Base-by-base conservation (phyloP, 2,113 vertebrate species). In the Dinomys branickii region DNA sequence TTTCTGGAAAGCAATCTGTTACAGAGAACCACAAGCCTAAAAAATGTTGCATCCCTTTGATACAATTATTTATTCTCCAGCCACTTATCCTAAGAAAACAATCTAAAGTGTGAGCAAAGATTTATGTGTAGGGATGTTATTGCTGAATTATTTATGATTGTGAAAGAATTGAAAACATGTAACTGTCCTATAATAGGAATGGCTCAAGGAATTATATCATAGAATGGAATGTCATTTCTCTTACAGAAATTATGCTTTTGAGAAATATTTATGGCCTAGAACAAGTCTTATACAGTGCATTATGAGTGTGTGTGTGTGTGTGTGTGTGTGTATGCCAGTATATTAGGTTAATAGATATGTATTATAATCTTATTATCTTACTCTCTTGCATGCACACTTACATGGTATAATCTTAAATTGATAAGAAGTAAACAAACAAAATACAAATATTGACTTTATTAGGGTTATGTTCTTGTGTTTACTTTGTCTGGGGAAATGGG, bases 71-170 rank as follows among this genome's bases (percentile, higher is more conserved):
- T 93, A 78, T 96, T 94, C 82, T 78, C 41, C 89, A 83, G 80
- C 41, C 80, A 85, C 95, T 97, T 95, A 97, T 93, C 67, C 90
- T 56, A 50, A 89, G 89, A 82, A 89, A 97, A 94, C 80, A 96
- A 90, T 93, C 78, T 93, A 92, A 92, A 65, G 35, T 85, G 7
- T 65, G 33, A 89, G 88, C 94, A 95, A 63, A 94, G 89, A 97
- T 97, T 91, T 95, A 97, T 97, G 80, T 61, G 13, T 24, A 91
- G 78, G 44, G 44, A 71, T 88, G 35, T 54, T 88, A 33, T 61
- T 90, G 54, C 65, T 96, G 59, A 35, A 91, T 94, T 97, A 97
- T 96, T 97, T 96, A 94, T 97, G 52, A 93, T 33, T 73, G 73
- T 81, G 71, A 54, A 91, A 85, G 54, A 84, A 94, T 17, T 30